Evolutionary conservation across 2,888 invertebrate genomes (phyloP), one percentile per base, ranked within the genome.

Genomic region (Laothoe populi): DNA sequence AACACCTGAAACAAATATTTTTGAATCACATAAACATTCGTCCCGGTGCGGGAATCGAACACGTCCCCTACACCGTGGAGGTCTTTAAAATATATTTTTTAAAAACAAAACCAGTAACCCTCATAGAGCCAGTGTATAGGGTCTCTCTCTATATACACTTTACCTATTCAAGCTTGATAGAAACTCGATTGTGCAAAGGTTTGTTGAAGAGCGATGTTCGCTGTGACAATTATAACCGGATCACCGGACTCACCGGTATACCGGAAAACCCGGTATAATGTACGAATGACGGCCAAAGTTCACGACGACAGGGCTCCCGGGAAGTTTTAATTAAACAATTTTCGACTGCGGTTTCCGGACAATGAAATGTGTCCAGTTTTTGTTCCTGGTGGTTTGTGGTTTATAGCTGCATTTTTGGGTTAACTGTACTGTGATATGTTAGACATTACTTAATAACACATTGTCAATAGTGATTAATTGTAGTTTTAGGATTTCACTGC

Each of bases 291-390:
- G 49, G 38, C n/a, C 38, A 53, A 53, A 49, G 44, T 63, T 57
- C 24, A 58, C 58, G 38, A 13, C 45, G 57, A 57, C 68, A 65
- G 68, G 67, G 13, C 40, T n/a, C 21, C 5, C 31, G 69, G 67
- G 70, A 74, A 71, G 74, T 74, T 74, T 74, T 74, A 74, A 74
- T 74, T 74, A 74, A 73, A 71, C 58, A 64, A 53, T 53, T 53
- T 63, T 62, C 46, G 67, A 66, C 71, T 70, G 64, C 68, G 67
- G 67, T 73, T 66, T 46, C 42, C 62, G 7, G 38, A 60, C 49
- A 63, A 66, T 70, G 64, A 63, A 72, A 67, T 71, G 53, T 35
- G 49, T 48, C n/a, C 49, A 31, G 42, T 42, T 49, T 49, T 10
- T 49, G 49, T 49, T 31, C 31, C 8, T 16, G 26, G n/a, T 49